phyloP scores from a whole-genome alignment of 2,113 vertebrate genomes.

The Rafetus swinhoei region DNA sequence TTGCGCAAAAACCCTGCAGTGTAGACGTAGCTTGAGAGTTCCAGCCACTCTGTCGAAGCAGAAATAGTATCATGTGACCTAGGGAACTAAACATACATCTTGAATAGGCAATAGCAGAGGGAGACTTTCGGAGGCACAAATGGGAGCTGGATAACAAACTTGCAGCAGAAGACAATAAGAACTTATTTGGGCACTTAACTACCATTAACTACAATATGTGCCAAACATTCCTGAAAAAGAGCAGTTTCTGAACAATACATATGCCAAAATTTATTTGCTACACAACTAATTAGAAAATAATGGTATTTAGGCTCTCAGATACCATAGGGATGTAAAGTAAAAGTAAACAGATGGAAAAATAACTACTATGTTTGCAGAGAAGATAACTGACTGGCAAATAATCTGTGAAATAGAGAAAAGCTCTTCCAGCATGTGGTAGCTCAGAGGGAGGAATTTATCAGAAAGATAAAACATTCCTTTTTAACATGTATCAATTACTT shows the following conservation, averaged over 20 bases:
- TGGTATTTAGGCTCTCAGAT: neutral
- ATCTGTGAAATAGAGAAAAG: neutral
- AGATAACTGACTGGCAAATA: neutral
- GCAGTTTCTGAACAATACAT: neutral
- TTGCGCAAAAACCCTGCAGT: too few species aligned
- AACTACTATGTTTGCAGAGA: neutral
- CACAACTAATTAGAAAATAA: neutral
- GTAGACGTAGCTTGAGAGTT: neutral
- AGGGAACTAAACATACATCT: neutral
- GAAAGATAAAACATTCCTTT: neutral
- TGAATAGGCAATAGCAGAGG: neutral
- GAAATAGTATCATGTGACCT: neutral
- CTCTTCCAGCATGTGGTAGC: neutral
- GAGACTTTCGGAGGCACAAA: neutral
- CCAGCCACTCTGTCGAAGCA: neutral
- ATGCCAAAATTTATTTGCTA: neutral
- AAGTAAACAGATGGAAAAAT: neutral
- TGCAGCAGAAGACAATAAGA: neutral
- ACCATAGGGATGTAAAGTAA: neutral
- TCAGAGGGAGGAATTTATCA: neutral
- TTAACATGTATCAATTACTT: neutral
- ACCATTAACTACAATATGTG: neutral
- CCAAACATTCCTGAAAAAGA: neutral
- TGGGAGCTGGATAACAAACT: neutral
- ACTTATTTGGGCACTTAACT: neutral